A percentile compares a stretch with the other conserved stretches of the same genome.
These are phyloP conservation scores for Malurus splendens DNA, from an alignment of 2,797 vertebrate genomes.

Conservation along the genomic window DNA sequence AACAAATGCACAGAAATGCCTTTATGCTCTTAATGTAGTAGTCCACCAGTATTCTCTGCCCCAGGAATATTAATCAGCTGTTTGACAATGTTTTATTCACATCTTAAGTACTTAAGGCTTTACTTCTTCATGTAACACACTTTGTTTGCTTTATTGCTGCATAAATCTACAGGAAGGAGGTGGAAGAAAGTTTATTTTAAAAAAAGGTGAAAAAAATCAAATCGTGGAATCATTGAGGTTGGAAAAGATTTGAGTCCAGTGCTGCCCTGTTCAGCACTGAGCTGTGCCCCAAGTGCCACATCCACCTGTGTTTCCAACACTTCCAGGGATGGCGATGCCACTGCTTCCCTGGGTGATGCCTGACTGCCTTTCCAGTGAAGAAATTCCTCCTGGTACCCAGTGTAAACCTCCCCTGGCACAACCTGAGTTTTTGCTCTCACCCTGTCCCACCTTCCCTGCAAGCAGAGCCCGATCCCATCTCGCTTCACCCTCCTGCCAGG, in stretches of 20 bases:
- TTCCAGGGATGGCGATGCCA: neutral
- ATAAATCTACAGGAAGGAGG: neutral
- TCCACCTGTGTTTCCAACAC: rapidly evolving
- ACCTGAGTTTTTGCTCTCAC: neutral
- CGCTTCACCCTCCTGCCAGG: rapidly evolving
- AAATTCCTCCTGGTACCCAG: neutral
- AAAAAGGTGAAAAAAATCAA: neutral
- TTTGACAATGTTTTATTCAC: neutral
- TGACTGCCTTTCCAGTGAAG: neutral
- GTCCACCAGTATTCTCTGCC: neutral
- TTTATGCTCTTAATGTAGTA: neutral
- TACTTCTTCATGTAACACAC: neutral
- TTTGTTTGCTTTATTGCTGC: neutral
- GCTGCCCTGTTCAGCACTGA: neutral
- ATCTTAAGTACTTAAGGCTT: neutral
- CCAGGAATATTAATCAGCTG: neutral
- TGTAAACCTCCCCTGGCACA: neutral
- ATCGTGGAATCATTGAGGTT: neutral
- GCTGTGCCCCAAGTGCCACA: rapidly evolving
- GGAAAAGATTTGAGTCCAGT: neutral
- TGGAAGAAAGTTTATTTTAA: neutral
- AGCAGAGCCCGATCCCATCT: rapidly evolving
- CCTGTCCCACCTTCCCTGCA: rapidly evolving
- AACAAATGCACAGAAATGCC: neutral
- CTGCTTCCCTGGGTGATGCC: too few species aligned